phyloP scores from a whole-genome alignment of 2,113 vertebrate species.

The Petromus typicus region DNA sequence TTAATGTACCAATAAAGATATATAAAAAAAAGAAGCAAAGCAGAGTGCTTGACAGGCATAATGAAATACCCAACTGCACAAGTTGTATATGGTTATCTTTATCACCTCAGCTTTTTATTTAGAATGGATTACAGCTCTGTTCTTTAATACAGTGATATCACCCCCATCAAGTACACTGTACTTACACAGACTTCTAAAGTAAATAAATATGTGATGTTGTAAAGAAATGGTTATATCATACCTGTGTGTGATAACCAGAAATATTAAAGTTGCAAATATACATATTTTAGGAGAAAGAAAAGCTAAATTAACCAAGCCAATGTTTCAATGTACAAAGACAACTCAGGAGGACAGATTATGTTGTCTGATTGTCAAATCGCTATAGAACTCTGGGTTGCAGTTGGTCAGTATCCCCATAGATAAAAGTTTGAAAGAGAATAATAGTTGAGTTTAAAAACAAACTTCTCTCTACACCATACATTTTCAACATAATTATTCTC shows the following conservation, averaged over 20 bases:
- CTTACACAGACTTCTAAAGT: slow-evolving; percentile 3
- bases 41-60: slow-evolving; percentile 14
- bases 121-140: neutral
- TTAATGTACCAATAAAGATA: too few relatives aligned
- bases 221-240: too few relatives aligned
- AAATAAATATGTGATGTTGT: too few relatives aligned
- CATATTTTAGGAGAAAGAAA: slow-evolving; percentile 25
- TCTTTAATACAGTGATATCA: neutral
- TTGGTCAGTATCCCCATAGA: neutral
- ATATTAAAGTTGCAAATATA: slow-evolving; percentile 17
- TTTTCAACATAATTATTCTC: slow-evolving; percentile 2
- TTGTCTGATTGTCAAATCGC: neutral
- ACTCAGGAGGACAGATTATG: neutral
- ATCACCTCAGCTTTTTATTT: slow-evolving; percentile 46
- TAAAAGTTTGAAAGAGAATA: slow-evolving; percentile 22
- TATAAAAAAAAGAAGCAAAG: too few relatives aligned
- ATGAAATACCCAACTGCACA: neutral
- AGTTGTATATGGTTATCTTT: slow-evolving; percentile 40
- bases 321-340: slow-evolving; percentile 12
- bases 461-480: neutral
- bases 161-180: neutral
- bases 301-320: neutral
- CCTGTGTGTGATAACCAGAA: neutral
- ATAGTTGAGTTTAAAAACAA: neutral
- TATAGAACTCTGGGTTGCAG: neutral